phyloP scores from a whole-genome alignment of 2,888 invertebrate species.

The Fabriciana adippe region DNA sequence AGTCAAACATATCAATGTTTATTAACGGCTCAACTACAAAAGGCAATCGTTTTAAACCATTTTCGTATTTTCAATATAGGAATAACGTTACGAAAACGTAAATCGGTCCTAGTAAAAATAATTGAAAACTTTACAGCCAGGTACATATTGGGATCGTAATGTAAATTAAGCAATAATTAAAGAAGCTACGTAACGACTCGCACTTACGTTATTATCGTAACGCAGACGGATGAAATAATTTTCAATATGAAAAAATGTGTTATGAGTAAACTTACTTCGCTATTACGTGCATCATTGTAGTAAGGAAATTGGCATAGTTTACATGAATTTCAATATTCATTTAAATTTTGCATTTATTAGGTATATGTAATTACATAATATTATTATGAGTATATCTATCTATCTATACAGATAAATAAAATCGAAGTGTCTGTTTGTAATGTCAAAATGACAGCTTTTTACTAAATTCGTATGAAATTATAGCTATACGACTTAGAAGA shows the following conservation, averaged over 20 bases:
- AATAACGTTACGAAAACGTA: too few relatives aligned
- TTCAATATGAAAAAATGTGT: conserved; percentile 23
- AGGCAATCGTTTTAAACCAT: too few relatives aligned
- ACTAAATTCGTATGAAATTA: too few relatives aligned
- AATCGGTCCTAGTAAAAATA: conserved; percentile 12
- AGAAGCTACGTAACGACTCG: conserved; percentile 22
- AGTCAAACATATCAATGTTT: too few relatives aligned
- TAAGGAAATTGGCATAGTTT: conserved; percentile 20
- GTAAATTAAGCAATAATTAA: conserved; percentile 22
- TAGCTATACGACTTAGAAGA: too few relatives aligned
- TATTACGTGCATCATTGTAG: conserved; percentile 27
- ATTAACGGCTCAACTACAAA: too few relatives aligned
- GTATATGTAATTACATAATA: too few relatives aligned
- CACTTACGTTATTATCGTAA: conserved; percentile 20
- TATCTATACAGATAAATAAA: too few relatives aligned
- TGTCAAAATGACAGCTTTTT: too few relatives aligned
- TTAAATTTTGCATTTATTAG: conserved; percentile 4
- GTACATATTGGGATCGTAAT: conserved; percentile 15
- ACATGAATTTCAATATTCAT: neutral
- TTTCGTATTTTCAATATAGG: too few relatives aligned
- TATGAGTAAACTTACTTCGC: conserved; percentile 18
- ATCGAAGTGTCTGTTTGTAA: too few relatives aligned
- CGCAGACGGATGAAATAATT: conserved; percentile 29
- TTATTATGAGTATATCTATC: too few relatives aligned
- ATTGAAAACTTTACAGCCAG: conserved; percentile 10